A percentile compares a stretch with the other conserved stretches of the same genome.
These are phyloP conservation scores for Motacilla alba DNA, from an alignment of 2,113 vertebrate species.

Conservation along the genomic window DNA sequence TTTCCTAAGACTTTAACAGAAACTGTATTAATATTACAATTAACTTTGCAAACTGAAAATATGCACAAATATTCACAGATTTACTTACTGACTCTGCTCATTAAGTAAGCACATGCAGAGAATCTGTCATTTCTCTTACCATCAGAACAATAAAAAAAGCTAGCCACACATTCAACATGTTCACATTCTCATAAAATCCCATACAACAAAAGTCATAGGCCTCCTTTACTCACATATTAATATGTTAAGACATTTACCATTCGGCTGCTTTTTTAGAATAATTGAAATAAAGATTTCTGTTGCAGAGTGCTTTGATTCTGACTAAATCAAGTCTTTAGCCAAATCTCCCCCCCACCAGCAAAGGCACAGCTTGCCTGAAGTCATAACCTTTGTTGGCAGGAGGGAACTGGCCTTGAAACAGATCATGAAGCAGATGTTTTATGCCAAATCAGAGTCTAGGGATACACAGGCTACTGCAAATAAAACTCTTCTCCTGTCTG, in stretches of 20 bases:
- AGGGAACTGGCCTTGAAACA: slow-evolving; percentile 77
- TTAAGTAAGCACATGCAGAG: neutral
- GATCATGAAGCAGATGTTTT: slow-evolving; percentile 86
- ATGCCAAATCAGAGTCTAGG: slow-evolving; percentile 77
- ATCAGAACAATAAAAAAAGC: neutral
- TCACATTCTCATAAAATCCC: neutral
- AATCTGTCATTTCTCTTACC: neutral
- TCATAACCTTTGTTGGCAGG: slow-evolving; percentile 72
- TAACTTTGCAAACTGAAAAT: slow-evolving; percentile 13
- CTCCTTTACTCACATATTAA: slow-evolving; percentile 44
- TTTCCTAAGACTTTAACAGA: neutral
- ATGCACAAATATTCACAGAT: neutral
- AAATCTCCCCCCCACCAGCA: slow-evolving; percentile 45
- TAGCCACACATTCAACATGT: neutral
- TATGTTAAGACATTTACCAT: slow-evolving; percentile 46
- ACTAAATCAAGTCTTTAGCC: slow-evolving; percentile 73
- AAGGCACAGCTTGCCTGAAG: slow-evolving; percentile 75
- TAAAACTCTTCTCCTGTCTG: slow-evolving; percentile 75
- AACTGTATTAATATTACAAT: neutral
- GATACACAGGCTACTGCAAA: slow-evolving; percentile 71
- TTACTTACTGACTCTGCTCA: neutral
- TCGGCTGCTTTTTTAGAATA: slow-evolving; percentile 57
- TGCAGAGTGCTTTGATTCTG: slow-evolving; percentile 68
- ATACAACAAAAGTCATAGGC: neutral
- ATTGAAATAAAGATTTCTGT: slow-evolving; percentile 71